These are phyloP conservation scores for Tribolium freemani DNA, from an alignment of 2,888 invertebrate genomes.

Conservation along the genomic window DNA sequence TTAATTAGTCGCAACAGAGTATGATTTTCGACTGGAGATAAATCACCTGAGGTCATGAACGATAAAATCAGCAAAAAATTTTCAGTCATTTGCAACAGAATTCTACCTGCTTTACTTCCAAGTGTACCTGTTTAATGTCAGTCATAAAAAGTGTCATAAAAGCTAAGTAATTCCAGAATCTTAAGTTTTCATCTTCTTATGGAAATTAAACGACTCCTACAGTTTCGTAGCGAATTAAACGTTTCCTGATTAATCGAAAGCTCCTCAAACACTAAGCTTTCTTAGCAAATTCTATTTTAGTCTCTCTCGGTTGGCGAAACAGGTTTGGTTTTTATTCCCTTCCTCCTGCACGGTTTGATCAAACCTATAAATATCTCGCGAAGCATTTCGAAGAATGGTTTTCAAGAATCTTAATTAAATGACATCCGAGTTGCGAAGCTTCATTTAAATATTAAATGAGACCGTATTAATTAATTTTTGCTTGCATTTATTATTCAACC, in stretches of 20 bases:
- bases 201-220: too few relatives aligned
- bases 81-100: too few relatives aligned
- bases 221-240: background rate
- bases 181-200: too few relatives aligned
- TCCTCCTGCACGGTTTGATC: slow-evolving; percentile 11
- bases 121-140: too few relatives aligned
- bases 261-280: too few relatives aligned
- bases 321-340: slow-evolving; percentile 6
- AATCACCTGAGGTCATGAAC: background rate
- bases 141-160: too few relatives aligned
- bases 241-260: background rate
- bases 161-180: too few relatives aligned
- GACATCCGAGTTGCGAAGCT: slow-evolving; percentile 8
- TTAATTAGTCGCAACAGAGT: background rate
- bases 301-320: slow-evolving; percentile 6
- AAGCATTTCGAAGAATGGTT: slow-evolving; percentile 8
- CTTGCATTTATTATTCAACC: background rate
- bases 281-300: background rate
- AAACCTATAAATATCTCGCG: slow-evolving; percentile 32
- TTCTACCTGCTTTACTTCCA: too few relatives aligned
- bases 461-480: slow-evolving; percentile 16
- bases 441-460: slow-evolving; percentile 25
- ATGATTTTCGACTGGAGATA: background rate
- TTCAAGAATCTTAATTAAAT: slow-evolving; percentile 33
- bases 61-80: too few relatives aligned